Evolutionary conservation across 2,888 invertebrate genomes (phyloP).

Genomic region (Pharmacophagus antenor): DNA sequence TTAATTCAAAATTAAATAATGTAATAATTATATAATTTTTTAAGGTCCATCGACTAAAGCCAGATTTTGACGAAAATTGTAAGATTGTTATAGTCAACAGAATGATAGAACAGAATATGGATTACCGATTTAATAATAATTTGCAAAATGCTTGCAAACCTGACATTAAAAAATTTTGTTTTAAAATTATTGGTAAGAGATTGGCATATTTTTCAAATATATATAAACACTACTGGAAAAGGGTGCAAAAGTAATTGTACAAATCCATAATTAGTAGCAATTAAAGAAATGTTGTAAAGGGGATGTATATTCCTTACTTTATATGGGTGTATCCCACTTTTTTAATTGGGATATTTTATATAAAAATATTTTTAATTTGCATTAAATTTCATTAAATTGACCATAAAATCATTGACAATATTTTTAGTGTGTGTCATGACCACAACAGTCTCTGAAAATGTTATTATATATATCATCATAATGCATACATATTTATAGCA

Average conservation of each 20-base stretch:
- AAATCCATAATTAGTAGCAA: too few relatives aligned
- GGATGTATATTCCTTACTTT: too few relatives aligned
- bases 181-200: constrained; percentile 66
- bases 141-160: constrained; percentile 89
- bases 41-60: constrained; percentile 86
- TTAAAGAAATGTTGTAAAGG: too few relatives aligned
- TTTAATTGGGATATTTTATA: too few relatives aligned
- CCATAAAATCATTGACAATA: not conserved
- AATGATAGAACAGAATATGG: constrained; percentile 94
- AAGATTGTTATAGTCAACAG: constrained; percentile 91
- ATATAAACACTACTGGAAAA: too few relatives aligned
- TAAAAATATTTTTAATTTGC: too few relatives aligned
- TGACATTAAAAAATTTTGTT: constrained; percentile 87
- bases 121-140: constrained; percentile 93
- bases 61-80: constrained; percentile 91
- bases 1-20: not conserved
- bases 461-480: not conserved
- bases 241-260: too few relatives aligned
- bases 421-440: not conserved
- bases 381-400: too few relatives aligned
- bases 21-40: constrained; percentile 39
- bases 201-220: not conserved
- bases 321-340: too few relatives aligned
- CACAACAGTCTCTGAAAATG: too few relatives aligned
- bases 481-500: constrained; percentile 46